Conservation (phyloP, 2,113 vertebrate species). For the Phodopus roborovskii region DNA sequence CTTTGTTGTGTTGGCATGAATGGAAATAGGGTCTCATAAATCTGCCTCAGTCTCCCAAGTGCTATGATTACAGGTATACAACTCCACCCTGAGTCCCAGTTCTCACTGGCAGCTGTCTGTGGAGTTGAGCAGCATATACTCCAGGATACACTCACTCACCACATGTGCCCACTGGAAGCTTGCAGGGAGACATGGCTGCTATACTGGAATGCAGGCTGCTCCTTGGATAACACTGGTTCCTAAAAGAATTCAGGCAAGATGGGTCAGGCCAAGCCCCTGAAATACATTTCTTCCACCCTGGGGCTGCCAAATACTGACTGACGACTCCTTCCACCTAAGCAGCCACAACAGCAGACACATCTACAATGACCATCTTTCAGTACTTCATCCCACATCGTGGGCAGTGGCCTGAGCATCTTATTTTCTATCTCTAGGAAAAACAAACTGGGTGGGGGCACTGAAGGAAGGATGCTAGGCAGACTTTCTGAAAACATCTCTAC, state of each 20-base stretch:
- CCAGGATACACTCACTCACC: slow-evolving; percentile 87
- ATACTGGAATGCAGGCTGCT: slow-evolving; percentile 98
- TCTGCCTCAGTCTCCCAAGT: background rate
- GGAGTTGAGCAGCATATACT: background rate
- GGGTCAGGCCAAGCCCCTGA: rapidly evolving
- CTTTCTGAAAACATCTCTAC: background rate
- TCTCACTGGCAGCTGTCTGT: background rate
- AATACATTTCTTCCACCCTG: background rate
- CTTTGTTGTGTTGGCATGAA: background rate
- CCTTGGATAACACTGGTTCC: slow-evolving; percentile 98
- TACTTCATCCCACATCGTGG: background rate
- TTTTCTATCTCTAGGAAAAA: slow-evolving; percentile 12
- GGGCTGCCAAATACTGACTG: background rate
- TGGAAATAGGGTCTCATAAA: background rate
- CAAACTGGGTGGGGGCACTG: background rate
- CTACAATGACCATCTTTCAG: background rate
- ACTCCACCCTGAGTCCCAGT: background rate
- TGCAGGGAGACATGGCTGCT: slow-evolving; percentile 99
- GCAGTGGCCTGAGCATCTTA: background rate
- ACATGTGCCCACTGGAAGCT: slow-evolving; percentile 98
- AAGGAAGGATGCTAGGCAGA: background rate
- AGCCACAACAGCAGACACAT: background rate
- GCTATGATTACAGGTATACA: background rate
- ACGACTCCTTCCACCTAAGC: background rate
- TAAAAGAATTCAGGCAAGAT: slow-evolving; percentile 73